Base-by-base conservation (phyloP, 2,797 vertebrate species). In the Galaxias olidus region DNA sequence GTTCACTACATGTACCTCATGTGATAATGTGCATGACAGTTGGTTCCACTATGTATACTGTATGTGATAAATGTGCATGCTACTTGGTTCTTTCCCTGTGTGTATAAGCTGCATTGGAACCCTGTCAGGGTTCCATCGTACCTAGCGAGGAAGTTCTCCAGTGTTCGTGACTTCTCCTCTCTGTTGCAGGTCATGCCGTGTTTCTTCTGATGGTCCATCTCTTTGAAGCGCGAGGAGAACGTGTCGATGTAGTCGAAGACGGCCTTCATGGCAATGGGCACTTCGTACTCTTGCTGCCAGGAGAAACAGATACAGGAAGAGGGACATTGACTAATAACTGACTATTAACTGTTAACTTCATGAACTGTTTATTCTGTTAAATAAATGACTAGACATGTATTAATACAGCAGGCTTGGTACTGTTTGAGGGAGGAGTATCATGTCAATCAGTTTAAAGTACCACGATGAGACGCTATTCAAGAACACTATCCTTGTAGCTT, bases 101-200 rank as follows among this genome's bases (percentile, higher is more conserved):
- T 30, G 30, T 30, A 6, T 6, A 6, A 2, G 30, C 30, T 30
- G 30, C 30, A 2, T 3, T 30, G 2, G 30, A 30, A 30, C 30
- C 30, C 30, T n/a, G 30, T 30, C 19, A 40, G 13, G 56, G 15
- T 10, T 8, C 41, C n/a, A 17, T 60, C 12, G 11, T 90, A 95
- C 95, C 95, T 93, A 65, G 94, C 94, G 9, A 96, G 87, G 75
- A 96, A 95, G 78, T 92, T 94, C 82, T 96, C 94, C 47, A 96
- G 79, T 12, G 94, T 93, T 76, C 92, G 90, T 51, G 93, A 92
- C 75, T 93, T 94, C 83, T 95, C 93, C 83, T 96, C 94, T 67
- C 93, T 94, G 67, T 85, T 87, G 84, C 94, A 96, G 62, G 86
- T 75, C 68, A 93, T 90, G 0, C 90, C 93, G 6, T 93, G 91